These are phyloP conservation scores for Thecocarcelia acutangulata DNA, from an alignment of 2,888 invertebrate genomes.

Conservation along the genomic window DNA sequence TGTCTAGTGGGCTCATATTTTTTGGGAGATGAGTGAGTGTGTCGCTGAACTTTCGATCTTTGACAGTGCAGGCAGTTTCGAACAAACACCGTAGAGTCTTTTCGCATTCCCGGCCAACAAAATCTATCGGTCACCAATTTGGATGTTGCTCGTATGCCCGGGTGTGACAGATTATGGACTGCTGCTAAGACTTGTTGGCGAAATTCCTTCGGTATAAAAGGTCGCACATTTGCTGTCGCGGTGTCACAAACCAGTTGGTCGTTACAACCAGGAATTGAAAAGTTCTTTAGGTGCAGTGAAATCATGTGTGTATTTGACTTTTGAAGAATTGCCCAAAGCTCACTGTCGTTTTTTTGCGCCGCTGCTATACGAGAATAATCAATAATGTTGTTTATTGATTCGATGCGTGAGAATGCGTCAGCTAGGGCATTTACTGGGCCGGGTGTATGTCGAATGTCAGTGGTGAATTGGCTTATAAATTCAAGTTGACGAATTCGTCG, in stretches of 20 bases:
- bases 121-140: too few relatives aligned
- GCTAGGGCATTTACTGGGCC: too few relatives aligned
- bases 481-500: too few relatives aligned
- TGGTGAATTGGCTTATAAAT: too few relatives aligned
- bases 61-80: slow-evolving; percentile 10
- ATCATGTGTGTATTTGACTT: neutral
- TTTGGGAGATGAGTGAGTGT: neutral
- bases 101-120: too few relatives aligned
- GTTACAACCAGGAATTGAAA: slow-evolving; percentile 2
- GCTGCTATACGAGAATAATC: too few relatives aligned
- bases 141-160: neutral
- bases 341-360: too few relatives aligned
- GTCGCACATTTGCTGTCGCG: neutral
- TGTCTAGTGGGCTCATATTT: slow-evolving; percentile 8
- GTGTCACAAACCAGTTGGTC: too few relatives aligned
- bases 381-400: too few relatives aligned
- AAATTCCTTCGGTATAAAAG: neutral
- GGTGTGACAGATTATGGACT: neutral
- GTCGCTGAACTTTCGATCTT: slow-evolving; percentile 1
- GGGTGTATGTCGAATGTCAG: too few relatives aligned
- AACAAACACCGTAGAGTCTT: neutral
- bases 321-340: neutral
- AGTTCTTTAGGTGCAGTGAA: neutral
- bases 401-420: too few relatives aligned
- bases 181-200: neutral